Evolutionary conservation across 2,888 invertebrate species (phyloP).

Genomic region (Epicampocera succincta): DNA sequence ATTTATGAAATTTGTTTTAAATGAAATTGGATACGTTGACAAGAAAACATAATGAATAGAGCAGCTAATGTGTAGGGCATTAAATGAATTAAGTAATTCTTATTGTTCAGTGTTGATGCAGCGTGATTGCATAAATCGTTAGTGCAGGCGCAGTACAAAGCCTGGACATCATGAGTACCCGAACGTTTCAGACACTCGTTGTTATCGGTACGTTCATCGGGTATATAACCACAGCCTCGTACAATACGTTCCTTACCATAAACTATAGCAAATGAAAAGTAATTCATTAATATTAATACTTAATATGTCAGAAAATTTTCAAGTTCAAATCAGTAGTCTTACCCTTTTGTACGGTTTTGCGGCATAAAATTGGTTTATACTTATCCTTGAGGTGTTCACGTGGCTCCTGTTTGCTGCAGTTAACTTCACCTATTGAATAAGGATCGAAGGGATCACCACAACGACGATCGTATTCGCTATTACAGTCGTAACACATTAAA

Average conservation of each 20-base stretch:
- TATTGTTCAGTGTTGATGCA: slow-evolving; percentile 74
- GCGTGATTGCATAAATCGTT: slow-evolving; percentile 89
- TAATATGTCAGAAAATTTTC: not conserved
- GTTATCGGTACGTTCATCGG: slow-evolving; percentile 84
- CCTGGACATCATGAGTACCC: slow-evolving; percentile 89
- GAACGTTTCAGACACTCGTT: slow-evolving; percentile 86
- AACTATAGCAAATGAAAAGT: slow-evolving; percentile 83
- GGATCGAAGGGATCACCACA: slow-evolving; percentile 95
- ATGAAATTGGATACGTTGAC: slow-evolving; percentile 71
- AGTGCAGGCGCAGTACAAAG: slow-evolving; percentile 90
- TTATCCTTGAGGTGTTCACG: slow-evolving; percentile 85
- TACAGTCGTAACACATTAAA: slow-evolving; percentile 93
- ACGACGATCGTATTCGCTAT: slow-evolving; percentile 93
- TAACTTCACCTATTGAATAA: slow-evolving; percentile 91
- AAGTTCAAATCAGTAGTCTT: slow-evolving; percentile 69
- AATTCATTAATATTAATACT: not conserved
- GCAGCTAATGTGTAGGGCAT: slow-evolving; percentile 74
- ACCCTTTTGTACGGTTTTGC: slow-evolving; percentile 92
- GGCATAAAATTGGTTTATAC: slow-evolving; percentile 86
- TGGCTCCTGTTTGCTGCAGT: slow-evolving; percentile 89
- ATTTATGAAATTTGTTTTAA: slow-evolving; percentile 74
- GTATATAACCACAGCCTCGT: slow-evolving; percentile 90
- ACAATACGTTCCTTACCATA: slow-evolving; percentile 89
- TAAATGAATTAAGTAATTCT: slow-evolving; percentile 72
- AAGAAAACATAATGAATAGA: slow-evolving; percentile 70